These are phyloP conservation scores for Lepisosteus oculatus DNA, from an alignment of 2,113 vertebrate genomes.

Conservation along the genomic window DNA sequence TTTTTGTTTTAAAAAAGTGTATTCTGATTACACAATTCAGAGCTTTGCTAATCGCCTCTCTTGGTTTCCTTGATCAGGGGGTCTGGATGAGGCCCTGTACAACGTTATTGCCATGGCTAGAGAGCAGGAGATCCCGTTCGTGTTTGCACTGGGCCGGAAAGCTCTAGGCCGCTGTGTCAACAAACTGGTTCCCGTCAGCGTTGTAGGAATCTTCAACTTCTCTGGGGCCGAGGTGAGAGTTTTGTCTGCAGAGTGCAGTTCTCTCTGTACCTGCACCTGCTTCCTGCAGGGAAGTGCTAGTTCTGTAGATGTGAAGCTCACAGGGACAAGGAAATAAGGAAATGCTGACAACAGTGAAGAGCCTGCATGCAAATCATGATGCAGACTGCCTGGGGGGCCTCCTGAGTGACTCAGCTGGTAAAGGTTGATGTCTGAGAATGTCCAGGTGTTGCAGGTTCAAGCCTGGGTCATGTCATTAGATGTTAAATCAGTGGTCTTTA, in stretches of 20 bases:
- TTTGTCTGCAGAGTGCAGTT: background rate
- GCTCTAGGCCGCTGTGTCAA: constrained; percentile 96
- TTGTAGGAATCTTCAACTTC: constrained; percentile 96
- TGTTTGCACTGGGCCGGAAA: constrained; percentile 93
- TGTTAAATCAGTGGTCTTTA: too few relatives aligned
- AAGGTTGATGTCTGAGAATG: too few relatives aligned
- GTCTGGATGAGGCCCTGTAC: constrained; percentile 92
- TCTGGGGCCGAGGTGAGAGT: constrained; percentile 87
- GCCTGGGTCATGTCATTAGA: too few relatives aligned
- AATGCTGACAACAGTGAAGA: too few relatives aligned
- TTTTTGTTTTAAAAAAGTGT: too few relatives aligned
- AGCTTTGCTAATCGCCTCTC: background rate
- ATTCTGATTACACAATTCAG: background rate
- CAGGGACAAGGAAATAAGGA: too few relatives aligned
- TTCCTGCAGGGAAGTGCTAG: too few relatives aligned
- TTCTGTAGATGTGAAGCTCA: too few relatives aligned
- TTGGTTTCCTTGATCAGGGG: constrained; percentile 66
- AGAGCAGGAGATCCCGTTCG: constrained; percentile 96
- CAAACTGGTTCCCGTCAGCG: constrained; percentile 95
- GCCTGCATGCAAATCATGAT: too few relatives aligned
- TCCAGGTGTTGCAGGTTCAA: too few relatives aligned
- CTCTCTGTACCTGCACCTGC: background rate
- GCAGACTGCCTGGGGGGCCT: too few relatives aligned
- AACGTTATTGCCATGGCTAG: constrained; percentile 97
- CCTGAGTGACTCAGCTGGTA: too few relatives aligned